A percentile compares a stretch with the other conserved stretches of the same genome.
Evolutionary conservation across 2,113 vertebrate genomes (phyloP).

Genomic region (Osmerus eperlanus): DNA sequence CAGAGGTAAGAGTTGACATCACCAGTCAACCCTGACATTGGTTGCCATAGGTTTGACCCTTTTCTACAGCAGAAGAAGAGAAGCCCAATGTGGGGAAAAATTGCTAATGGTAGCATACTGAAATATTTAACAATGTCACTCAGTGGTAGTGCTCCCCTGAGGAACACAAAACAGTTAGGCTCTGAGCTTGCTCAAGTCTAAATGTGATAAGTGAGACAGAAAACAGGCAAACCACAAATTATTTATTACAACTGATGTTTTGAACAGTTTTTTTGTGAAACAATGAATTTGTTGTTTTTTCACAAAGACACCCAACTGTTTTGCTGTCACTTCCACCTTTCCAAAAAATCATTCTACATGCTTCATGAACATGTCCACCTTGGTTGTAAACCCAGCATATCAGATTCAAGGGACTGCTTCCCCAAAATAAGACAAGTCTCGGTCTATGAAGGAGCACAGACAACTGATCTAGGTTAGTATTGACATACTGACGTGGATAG

Average conservation of each 20-base stretch:
- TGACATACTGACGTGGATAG: too few relatives aligned
- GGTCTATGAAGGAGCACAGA: too few relatives aligned
- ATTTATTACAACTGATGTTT: not conserved
- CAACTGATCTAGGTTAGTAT: too few relatives aligned
- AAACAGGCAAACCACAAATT: constrained; percentile 25
- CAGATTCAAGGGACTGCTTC: too few relatives aligned
- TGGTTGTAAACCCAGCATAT: not conserved
- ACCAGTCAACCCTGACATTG: constrained; percentile 37
- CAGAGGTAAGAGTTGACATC: constrained; percentile 17
- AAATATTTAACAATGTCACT: constrained; percentile 46
- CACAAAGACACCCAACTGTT: not conserved
- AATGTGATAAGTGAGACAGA: not conserved
- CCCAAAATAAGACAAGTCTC: too few relatives aligned
- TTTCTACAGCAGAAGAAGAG: not conserved
- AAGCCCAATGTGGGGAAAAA: constrained; percentile 17
- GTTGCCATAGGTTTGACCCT: constrained; percentile 17
- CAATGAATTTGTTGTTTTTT: not conserved
- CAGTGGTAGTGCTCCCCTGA: not conserved
- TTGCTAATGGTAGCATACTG: constrained; percentile 35
- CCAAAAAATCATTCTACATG: not conserved
- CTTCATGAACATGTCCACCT: not conserved
- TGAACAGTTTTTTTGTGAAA: not conserved
- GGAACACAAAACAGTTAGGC: not conserved
- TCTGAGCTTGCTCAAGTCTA: not conserved
- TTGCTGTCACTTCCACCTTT: not conserved